These are phyloP conservation scores for Syngnathus rostellatus DNA, from an alignment of 2,797 vertebrate species.

Conservation along the genomic window DNA sequence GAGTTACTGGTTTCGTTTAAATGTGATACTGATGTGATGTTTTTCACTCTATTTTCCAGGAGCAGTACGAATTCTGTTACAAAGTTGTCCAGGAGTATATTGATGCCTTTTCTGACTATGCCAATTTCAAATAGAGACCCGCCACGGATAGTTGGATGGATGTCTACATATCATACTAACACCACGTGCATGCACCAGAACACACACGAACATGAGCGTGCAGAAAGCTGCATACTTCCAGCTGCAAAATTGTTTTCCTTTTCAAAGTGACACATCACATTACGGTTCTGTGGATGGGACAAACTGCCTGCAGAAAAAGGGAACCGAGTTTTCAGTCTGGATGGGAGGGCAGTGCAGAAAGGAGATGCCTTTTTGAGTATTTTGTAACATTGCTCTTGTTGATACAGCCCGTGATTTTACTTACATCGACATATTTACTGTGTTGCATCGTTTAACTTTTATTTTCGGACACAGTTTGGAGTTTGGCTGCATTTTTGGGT, in stretches of 20 bases:
- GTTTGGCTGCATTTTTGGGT: constrained; percentile 86
- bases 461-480: constrained; percentile 84
- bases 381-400: constrained; percentile 98
- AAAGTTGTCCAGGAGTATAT: constrained; percentile 99
- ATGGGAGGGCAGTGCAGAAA: constrained; percentile 53
- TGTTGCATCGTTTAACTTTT: constrained; percentile 67
- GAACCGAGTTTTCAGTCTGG: constrained; percentile 41
- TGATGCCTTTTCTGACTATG: constrained; percentile 97
- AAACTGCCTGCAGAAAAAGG: constrained; percentile 50
- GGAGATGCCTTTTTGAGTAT: constrained; percentile 94
- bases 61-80: constrained; percentile 99
- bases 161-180: constrained; percentile 29
- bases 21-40: neutral
- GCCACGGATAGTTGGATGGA: constrained; percentile 19
- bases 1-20: neutral
- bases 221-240: constrained; percentile 36
- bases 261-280: constrained; percentile 34
- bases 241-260: constrained; percentile 28
- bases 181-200: constrained; percentile 31
- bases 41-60: constrained; percentile 62
- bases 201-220: constrained; percentile 28
- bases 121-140: constrained; percentile 90
- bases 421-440: constrained; percentile 77
- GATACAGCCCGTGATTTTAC: constrained; percentile 69
- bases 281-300: constrained; percentile 37